Evolutionary conservation across 2,113 vertebrate species (phyloP).

Genomic region (Amphiprion percula): DNA sequence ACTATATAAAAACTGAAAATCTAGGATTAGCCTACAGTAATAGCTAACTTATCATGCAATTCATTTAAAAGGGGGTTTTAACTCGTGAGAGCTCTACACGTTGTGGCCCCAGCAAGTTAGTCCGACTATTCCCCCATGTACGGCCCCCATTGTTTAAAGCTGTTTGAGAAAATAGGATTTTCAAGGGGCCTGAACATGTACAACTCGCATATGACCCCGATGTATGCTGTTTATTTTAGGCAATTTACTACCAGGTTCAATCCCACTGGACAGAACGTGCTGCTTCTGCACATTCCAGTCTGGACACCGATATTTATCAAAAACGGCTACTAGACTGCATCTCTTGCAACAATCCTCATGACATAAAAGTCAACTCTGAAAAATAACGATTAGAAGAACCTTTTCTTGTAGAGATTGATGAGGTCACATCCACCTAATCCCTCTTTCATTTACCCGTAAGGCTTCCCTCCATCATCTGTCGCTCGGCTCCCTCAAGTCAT

Average conservation of each 20-base stretch:
- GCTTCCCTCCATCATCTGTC: conserved; percentile 49
- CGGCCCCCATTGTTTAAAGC: too few relatives aligned
- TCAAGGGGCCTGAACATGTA: background rate
- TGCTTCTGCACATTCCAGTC: background rate
- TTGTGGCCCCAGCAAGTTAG: too few relatives aligned
- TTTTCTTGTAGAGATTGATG: conserved; percentile 48
- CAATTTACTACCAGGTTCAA: background rate
- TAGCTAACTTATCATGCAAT: too few relatives aligned
- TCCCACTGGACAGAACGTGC: background rate
- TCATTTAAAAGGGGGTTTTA: too few relatives aligned
- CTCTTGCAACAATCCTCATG: conserved; percentile 8
- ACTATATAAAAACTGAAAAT: too few relatives aligned
- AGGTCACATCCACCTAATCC: conserved; percentile 43
- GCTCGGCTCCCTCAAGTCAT: conserved; percentile 51
- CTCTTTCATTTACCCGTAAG: conserved; percentile 42
- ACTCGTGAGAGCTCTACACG: too few relatives aligned
- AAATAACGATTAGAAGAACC: conserved; percentile 36
- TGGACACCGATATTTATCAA: conserved; percentile 2
- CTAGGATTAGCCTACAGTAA: too few relatives aligned
- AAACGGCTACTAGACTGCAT: background rate
- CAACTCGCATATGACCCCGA: background rate
- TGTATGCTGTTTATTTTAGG: background rate
- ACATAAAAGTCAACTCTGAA: conserved; percentile 39
- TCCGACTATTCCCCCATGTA: too few relatives aligned
- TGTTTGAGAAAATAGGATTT: too few relatives aligned